phyloP scores from a whole-genome alignment of 2,113 vertebrate genomes.

The Pseudolaguvia tuberculata region DNA sequence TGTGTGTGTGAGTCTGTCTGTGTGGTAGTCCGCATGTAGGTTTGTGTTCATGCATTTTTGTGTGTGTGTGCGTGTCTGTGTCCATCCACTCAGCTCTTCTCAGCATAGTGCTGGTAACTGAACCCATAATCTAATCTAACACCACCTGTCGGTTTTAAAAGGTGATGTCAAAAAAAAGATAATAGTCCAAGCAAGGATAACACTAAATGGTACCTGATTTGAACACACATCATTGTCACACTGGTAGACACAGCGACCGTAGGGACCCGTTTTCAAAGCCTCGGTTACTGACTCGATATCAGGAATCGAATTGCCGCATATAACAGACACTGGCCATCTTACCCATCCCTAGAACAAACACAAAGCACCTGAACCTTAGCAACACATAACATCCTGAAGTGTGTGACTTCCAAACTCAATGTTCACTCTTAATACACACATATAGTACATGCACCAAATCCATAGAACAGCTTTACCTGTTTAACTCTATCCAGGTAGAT shows the following conservation, averaged over 20 bases:
- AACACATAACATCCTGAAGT: too few relatives aligned
- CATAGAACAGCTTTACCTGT: conserved; percentile 48
- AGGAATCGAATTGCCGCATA: conserved; percentile 64
- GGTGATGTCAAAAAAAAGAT: too few relatives aligned
- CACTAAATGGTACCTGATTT: conserved; percentile 68
- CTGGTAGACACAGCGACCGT: conserved; percentile 78
- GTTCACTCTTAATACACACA: not conserved
- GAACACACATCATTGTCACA: conserved; percentile 81
- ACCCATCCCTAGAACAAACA: conserved; percentile 60
- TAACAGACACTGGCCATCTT: conserved; percentile 73
- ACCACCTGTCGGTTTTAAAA: too few relatives aligned
- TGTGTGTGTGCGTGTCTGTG: too few relatives aligned
- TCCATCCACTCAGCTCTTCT: too few relatives aligned
- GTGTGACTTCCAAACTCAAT: not conserved
- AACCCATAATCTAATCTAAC: too few relatives aligned
- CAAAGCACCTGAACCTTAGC: not conserved
- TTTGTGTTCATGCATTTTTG: too few relatives aligned
- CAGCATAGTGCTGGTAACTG: too few relatives aligned
- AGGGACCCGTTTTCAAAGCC: conserved; percentile 69
- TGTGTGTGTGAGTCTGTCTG: too few relatives aligned
- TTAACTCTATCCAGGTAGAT: conserved; percentile 73
- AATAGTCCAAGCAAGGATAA: not conserved
- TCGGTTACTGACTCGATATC: conserved; percentile 75
- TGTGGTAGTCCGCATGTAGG: too few relatives aligned
- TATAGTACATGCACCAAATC: not conserved